These are phyloP conservation scores for Brachypalpus laphriformis DNA, from an alignment of 2,888 invertebrate species.

Conservation along the genomic window DNA sequence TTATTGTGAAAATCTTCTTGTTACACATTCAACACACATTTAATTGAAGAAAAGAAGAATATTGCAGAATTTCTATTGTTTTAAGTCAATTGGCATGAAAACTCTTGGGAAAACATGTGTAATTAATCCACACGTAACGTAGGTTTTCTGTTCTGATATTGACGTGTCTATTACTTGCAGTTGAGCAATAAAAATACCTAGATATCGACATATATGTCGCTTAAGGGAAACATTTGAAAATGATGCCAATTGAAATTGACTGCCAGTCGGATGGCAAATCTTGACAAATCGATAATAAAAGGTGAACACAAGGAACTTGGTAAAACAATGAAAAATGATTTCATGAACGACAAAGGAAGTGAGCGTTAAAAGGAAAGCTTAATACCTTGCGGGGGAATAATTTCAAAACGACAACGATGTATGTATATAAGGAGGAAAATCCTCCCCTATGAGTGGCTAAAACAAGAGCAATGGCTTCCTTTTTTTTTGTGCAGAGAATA, in stretches of 20 bases:
- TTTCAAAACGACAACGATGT: constrained; percentile 25
- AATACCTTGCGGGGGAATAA: not conserved
- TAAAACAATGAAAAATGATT: constrained; percentile 41
- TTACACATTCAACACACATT: not conserved
- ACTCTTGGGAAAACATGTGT: not conserved
- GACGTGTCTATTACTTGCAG: not conserved
- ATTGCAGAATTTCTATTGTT: not conserved
- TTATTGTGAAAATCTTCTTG: not conserved
- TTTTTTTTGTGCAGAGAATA: constrained; percentile 23
- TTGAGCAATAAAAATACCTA: not conserved
- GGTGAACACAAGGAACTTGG: constrained; percentile 28
- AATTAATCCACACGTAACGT: constrained; percentile 7
- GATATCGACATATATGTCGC: not conserved
- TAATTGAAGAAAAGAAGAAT: not conserved
- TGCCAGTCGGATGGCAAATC: not conserved
- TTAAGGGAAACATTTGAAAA: not conserved
- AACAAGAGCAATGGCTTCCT: constrained; percentile 12
- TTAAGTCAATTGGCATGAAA: not conserved
- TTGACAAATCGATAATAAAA: constrained; percentile 38
- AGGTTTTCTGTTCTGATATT: not conserved
- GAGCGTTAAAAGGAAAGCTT: not conserved
- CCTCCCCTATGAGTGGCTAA: not conserved
- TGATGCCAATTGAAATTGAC: constrained; percentile 18
- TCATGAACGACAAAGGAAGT: not conserved
- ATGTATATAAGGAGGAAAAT: not conserved